Conservation (phyloP, 1,140 invertebrate species). For the Heliconius nattereri region DNA sequence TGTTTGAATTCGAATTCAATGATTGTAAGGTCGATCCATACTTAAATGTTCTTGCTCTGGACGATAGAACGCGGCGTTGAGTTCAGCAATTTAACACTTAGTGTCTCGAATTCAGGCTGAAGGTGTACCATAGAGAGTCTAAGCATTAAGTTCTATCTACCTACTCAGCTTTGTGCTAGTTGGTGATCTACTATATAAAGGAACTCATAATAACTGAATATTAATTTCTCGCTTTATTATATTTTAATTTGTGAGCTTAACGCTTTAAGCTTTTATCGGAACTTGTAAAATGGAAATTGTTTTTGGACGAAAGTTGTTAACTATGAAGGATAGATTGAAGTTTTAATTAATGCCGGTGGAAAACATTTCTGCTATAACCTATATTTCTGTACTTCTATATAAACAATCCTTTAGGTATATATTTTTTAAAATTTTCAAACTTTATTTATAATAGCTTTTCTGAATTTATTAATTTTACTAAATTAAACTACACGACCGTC, state of each 20-base stretch:
- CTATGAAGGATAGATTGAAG: background rate
- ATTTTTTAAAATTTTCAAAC: background rate
- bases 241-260: background rate
- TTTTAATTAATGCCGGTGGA: background rate
- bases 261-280: background rate
- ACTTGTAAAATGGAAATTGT: background rate
- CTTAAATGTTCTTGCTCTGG: too few relatives aligned
- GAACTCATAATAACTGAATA: background rate
- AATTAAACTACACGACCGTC: background rate
- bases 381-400: background rate
- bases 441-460: background rate
- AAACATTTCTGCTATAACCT: background rate
- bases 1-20: too few relatives aligned
- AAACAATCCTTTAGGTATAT: background rate
- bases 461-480: background rate
- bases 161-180: too few relatives aligned
- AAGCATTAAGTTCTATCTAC: too few relatives aligned
- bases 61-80: too few relatives aligned
- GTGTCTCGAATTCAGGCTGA: too few relatives aligned
- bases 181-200: too few relatives aligned
- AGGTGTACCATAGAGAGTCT: too few relatives aligned
- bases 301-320: background rate
- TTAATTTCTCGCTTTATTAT: background rate
- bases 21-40: too few relatives aligned
- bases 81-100: too few relatives aligned